Evolutionary conservation across 2,888 invertebrate genomes (phyloP), one percentile per base, ranked within the genome.

Genomic region (Notodonta dromedarius): DNA sequence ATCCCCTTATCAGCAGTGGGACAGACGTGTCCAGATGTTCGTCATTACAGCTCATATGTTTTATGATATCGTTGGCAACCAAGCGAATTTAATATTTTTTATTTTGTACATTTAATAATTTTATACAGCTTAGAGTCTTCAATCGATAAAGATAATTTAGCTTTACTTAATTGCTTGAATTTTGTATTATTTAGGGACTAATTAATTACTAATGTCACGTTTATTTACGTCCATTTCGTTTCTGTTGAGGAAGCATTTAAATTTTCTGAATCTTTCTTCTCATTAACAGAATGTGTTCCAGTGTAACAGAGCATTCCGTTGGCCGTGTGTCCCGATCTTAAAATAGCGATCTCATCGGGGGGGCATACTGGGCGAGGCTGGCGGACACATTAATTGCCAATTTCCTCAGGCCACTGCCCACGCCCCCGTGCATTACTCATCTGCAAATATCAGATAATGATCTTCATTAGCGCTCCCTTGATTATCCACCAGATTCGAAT

Each of bases 321-420:
- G 5, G 8, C 52, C 16, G 52, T 52, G 32, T 52, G 32, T 52
- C 32, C 24, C 13, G 52, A 35, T 52, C 52, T 67, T 71, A 63
- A 67, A 71, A 67, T 69, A 72, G 65, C 65, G 65, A 66, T 68
- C 67, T 39, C 54, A 39, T 54, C 6, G 74, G 42, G 42, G 63
- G 64, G 57, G 66, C 62, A 65, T 60, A 65, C 65, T 66, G 61
- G 62, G 69, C 63, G 76, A 74, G 70, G 76, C 68, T 69, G 73
- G 74, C 76, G 79, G 80, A 82, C 80, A 84, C 84, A 86, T 86
- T 89, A 90, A 90, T 89, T 89, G 88, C 83, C 88, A 86, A 90
- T 90, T 87, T 88, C 88, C 88, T 77, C 67, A 59, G 73, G 75
- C 77, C 73, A 79, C 76, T 73, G 72, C 63, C 70, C 73, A 61